Evolutionary conservation across 1,140 invertebrate genomes (phyloP), one percentile per base, ranked within the genome.

Genomic region (Hyles vespertilio): DNA sequence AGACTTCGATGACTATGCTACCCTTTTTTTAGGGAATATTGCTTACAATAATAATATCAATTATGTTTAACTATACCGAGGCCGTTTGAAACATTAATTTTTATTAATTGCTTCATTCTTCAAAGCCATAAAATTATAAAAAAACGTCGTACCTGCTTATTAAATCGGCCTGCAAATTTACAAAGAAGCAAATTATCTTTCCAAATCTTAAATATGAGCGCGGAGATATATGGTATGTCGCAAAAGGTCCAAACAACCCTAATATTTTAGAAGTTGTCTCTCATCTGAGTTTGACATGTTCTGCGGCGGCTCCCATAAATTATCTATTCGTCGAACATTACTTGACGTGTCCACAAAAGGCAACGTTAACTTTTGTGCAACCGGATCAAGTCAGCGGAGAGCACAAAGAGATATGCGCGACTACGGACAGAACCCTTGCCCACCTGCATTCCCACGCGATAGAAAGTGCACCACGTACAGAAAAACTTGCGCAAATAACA

Each of bases 401-500:
- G 58, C 63, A 79, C 78, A 83, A 80, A 74, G 69, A 59, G 71
- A 71, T 76, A 56, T 53, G 56, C 58, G 44, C 72, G 71, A 63
- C 46, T n/a, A 50, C 50, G 36, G 65, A 22, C 50, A 60, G 54
- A 85, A 88, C 81, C 83, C 85, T 84, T 88, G 78, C 75, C 69
- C 85, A 87, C 84, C 82, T 89, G 84, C 85, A 79, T 87, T 89
- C 85, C 85, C 85, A 89, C 85, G 85, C 63, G 45, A 11, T 81
- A 88, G 82, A 86, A 88, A 88, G 85, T 84, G 69, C 69, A 56
- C 12, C 44, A 70, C 63, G 67, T 59, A 72, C 69, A 33, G 55
- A 63, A 77, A 84, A 81, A 85, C 85, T 87, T 88, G 85, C 81
- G 81, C 85, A 88, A 88, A 83, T 72, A 79, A 70, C 79, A 73